These are phyloP conservation scores for Melanotaenia pygmaea DNA, from an alignment of 2,797 vertebrate genomes.

Conservation along the genomic window DNA sequence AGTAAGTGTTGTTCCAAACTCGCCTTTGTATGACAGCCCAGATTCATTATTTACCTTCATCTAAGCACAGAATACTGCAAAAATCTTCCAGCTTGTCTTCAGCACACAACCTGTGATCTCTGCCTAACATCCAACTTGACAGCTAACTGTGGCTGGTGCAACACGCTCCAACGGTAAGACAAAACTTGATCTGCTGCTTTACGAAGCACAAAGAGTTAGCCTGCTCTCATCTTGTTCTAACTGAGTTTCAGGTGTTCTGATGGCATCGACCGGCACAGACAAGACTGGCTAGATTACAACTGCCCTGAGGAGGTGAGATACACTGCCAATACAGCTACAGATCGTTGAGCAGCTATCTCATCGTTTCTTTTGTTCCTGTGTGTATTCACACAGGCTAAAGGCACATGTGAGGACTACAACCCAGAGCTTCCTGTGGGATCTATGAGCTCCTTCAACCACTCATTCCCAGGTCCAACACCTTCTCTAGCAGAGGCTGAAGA, in stretches of 20 bases:
- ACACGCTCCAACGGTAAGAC: slow-evolving; percentile 91
- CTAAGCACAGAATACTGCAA: slow-evolving; percentile 1
- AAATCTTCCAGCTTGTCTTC: slow-evolving; percentile 87
- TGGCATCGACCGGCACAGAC: slow-evolving; percentile 91
- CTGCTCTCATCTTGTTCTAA: slow-evolving; percentile 31
- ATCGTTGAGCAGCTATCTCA: neutral
- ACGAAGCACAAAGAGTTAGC: neutral
- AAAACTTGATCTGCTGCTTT: too few relatives aligned
- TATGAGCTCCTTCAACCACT: slow-evolving; percentile 64
- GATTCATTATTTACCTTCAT: neutral
- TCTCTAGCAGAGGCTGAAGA: slow-evolving; percentile 70
- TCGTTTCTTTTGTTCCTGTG: slow-evolving; percentile 17
- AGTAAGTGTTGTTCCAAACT: slow-evolving; percentile 82
- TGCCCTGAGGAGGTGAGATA: slow-evolving; percentile 90
- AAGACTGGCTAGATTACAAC: slow-evolving; percentile 93
- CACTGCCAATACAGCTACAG: neutral
- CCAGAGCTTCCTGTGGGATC: slow-evolving; percentile 76
- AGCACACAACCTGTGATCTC: slow-evolving; percentile 88
- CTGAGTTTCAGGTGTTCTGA: slow-evolving; percentile 89
- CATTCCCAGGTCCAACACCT: slow-evolving; percentile 66
- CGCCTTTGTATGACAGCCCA: neutral
- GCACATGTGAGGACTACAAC: slow-evolving; percentile 86
- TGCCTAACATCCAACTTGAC: slow-evolving; percentile 87
- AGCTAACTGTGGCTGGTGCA: slow-evolving; percentile 93
- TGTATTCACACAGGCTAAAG: slow-evolving; percentile 79